phyloP scores from a whole-genome alignment of 2,113 vertebrate species.

The Crotalus helleri region DNA sequence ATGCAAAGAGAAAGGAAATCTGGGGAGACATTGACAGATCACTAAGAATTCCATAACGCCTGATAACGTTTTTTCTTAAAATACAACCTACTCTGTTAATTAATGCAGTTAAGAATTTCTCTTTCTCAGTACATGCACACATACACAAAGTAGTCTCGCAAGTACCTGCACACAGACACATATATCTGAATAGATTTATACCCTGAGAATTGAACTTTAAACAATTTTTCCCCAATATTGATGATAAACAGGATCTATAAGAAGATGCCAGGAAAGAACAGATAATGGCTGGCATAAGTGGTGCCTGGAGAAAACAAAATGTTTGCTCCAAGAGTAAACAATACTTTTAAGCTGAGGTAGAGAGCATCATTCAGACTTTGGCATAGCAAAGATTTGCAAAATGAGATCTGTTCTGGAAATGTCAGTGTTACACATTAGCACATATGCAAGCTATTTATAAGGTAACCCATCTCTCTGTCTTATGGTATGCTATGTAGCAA shows the following conservation, averaged over 20 bases:
- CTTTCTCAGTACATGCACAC: neutral
- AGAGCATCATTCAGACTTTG: neutral
- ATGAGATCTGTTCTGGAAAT: neutral
- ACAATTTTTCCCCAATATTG: neutral
- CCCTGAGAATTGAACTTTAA: neutral
- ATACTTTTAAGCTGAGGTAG: neutral
- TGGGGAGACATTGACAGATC: neutral
- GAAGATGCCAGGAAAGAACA: neutral
- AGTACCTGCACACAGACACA: neutral
- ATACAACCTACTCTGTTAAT: neutral
- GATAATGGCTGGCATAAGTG: neutral
- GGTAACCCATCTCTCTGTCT: neutral
- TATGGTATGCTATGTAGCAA: neutral
- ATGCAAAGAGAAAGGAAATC: neutral
- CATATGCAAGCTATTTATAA: neutral
- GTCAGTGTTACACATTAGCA: slow-evolving; percentile 15
- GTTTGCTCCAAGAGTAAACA: neutral
- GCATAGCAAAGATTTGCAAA: neutral
- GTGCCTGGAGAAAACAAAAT: neutral
- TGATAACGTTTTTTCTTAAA: neutral
- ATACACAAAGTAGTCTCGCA: neutral
- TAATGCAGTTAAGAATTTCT: neutral
- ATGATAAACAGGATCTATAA: neutral
- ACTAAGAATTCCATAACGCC: neutral
- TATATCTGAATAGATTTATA: neutral